Conservation (phyloP, 2,888 invertebrate species). For the Calameuta idolon region DNA sequence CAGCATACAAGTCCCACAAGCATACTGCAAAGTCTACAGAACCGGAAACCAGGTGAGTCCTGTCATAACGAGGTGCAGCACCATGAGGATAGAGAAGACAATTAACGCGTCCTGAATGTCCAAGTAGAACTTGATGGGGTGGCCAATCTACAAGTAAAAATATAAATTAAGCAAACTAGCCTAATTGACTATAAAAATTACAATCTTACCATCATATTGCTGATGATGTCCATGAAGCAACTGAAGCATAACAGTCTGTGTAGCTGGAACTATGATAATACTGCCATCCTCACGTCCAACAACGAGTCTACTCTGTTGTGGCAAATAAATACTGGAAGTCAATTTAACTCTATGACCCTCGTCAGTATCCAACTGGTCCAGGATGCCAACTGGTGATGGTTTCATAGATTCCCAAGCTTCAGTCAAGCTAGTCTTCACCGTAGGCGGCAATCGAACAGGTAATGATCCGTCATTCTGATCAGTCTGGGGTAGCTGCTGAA, state of each 20-base stretch:
- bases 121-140: conserved; percentile 86
- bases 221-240: conserved; percentile 89
- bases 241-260: conserved; percentile 94
- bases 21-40: conserved; percentile 98
- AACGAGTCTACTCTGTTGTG: conserved; percentile 92
- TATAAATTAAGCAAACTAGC: not conserved
- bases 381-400: conserved; percentile 89
- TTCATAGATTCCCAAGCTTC: conserved; percentile 90
- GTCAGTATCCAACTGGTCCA: conserved; percentile 87
- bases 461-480: conserved; percentile 70
- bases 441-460: conserved; percentile 77
- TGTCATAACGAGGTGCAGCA: conserved; percentile 89
- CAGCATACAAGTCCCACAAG: conserved; percentile 94
- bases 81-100: conserved; percentile 95
- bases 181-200: conserved; percentile 15
- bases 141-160: conserved; percentile 80
- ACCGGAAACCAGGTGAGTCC: conserved; percentile 91
- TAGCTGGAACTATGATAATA: conserved; percentile 95
- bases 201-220: conserved; percentile 76
- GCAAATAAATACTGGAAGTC: conserved; percentile 94
- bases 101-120: conserved; percentile 94
- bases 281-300: conserved; percentile 96
- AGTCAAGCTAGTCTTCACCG: conserved; percentile 83
- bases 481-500: conserved; percentile 72
- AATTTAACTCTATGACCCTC: conserved; percentile 82